These are phyloP conservation scores for Nephila pilipes DNA, from an alignment of 1,140 invertebrate genomes.

Conservation along the genomic window DNA sequence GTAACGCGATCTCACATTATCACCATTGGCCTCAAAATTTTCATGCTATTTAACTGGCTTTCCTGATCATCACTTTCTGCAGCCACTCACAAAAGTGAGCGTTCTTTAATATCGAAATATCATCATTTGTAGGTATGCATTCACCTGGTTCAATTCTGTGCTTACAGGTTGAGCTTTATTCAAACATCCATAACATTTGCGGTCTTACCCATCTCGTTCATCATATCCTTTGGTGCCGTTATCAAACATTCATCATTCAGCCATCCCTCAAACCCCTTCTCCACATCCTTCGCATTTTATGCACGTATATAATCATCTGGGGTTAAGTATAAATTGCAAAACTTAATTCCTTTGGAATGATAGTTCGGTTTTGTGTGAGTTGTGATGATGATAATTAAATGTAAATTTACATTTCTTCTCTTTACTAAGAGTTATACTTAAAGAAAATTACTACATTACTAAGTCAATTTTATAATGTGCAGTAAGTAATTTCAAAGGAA, in stretches of 20 bases:
- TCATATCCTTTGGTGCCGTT: constrained; percentile 72
- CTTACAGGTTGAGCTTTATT: constrained; percentile 75
- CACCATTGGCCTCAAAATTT: constrained; percentile 31
- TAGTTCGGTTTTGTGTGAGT: too few relatives aligned
- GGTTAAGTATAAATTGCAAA: too few relatives aligned
- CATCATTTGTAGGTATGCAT: constrained; percentile 56
- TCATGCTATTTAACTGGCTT: constrained; percentile 52
- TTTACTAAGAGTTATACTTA: too few relatives aligned
- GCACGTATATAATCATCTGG: too few relatives aligned
- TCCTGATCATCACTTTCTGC: constrained; percentile 60
- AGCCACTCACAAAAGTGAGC: constrained; percentile 20
- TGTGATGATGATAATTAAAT: too few relatives aligned
- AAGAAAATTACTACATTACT: too few relatives aligned
- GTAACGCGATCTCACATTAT: constrained; percentile 48
- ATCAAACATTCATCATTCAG: constrained; percentile 77
- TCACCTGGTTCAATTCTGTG: constrained; percentile 44
- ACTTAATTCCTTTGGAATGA: too few relatives aligned
- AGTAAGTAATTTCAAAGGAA: too few relatives aligned
- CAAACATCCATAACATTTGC: constrained; percentile 76
- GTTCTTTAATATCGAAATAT: constrained; percentile 68
- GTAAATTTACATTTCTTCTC: too few relatives aligned
- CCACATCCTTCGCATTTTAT: constrained; percentile 39
- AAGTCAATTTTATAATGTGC: too few relatives aligned
- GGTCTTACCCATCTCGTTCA: constrained; percentile 76
- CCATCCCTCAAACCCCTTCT: too few relatives aligned